Evolutionary conservation across 2,797 vertebrate genomes (phyloP).

Genomic region (Chlorospingus semifuscus): DNA sequence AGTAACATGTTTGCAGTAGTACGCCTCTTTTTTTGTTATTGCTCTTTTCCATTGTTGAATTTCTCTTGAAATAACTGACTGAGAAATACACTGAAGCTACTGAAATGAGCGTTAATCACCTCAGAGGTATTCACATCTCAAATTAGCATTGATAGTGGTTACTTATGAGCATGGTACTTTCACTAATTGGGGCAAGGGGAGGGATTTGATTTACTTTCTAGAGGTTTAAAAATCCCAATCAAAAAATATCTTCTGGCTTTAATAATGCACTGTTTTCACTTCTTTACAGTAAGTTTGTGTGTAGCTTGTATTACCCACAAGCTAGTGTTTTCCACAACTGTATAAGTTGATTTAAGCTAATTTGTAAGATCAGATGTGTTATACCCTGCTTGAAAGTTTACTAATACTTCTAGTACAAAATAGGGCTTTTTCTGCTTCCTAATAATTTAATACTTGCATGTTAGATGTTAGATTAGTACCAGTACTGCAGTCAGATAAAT

Average conservation of each 20-base stretch:
- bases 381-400: neutral
- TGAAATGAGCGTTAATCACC: neutral
- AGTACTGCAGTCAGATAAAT: neutral
- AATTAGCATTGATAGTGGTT: neutral
- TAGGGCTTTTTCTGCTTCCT: neutral
- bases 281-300: neutral
- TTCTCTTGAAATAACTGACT: slow-evolving; percentile 43
- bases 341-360: neutral
- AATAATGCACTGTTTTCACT: neutral
- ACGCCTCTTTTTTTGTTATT: slow-evolving; percentile 40
- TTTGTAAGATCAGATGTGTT: neutral
- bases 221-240: neutral
- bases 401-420: neutral
- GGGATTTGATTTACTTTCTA: neutral
- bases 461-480: neutral
- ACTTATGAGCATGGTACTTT: neutral
- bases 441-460: neutral
- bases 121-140: neutral
- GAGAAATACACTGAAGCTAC: slow-evolving; percentile 1
- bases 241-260: neutral
- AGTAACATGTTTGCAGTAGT: slow-evolving; percentile 72
- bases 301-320: neutral
- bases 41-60: slow-evolving; percentile 17
- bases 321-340: neutral
- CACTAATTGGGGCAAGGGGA: neutral